Evolutionary conservation across 2,113 vertebrate species (phyloP).

Genomic region (Miniopterus natalensis): DNA sequence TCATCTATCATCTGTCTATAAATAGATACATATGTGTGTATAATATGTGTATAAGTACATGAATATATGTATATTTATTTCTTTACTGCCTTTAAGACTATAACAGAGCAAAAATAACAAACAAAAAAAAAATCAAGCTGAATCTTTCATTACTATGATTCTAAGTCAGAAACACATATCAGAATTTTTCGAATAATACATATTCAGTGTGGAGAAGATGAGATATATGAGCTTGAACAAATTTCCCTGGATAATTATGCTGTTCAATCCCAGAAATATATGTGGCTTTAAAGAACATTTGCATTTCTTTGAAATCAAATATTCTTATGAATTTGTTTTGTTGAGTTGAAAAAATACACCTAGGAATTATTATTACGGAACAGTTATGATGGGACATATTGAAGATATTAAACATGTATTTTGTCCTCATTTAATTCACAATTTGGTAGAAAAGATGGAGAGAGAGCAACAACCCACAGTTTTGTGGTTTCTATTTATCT

Average conservation of each 20-base stretch:
- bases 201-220: not conserved
- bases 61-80: not conserved
- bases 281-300: not conserved
- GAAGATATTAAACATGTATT: not conserved
- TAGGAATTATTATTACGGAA: not conserved
- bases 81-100: not conserved
- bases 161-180: not conserved
- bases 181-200: not conserved
- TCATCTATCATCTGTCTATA: not conserved
- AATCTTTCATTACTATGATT: not conserved
- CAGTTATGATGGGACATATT: not conserved
- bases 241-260: not conserved
- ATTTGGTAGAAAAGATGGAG: not conserved
- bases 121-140: not conserved
- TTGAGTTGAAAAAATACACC: not conserved
- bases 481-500: not conserved
- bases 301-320: not conserved
- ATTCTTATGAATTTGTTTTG: not conserved
- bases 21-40: not conserved
- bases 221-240: not conserved
- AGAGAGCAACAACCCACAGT: not conserved
- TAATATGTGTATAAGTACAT: not conserved
- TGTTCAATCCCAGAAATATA: not conserved
- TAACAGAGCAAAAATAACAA: not conserved
- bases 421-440: not conserved